Percentiles rank a stretch among this genome's conserved stretches.
These are phyloP conservation scores for Limosa lapponica DNA, from an alignment of 2,797 vertebrate species.

Conservation along the genomic window DNA sequence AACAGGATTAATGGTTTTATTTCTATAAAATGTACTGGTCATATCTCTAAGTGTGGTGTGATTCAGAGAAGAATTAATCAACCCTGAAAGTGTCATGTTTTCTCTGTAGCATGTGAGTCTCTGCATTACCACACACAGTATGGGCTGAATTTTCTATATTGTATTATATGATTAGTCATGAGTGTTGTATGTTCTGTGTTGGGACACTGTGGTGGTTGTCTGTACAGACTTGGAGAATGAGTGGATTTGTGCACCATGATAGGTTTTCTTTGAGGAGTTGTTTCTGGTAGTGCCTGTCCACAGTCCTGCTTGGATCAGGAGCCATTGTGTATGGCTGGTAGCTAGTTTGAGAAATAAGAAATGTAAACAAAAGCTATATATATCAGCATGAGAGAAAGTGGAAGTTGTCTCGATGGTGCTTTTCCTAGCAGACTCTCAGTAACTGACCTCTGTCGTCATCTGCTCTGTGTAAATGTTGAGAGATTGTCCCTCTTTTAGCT, in stretches of 20 bases:
- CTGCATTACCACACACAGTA: neutral
- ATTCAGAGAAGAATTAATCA: neutral
- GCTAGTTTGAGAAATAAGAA: neutral
- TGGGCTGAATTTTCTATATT: neutral
- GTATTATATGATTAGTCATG: accelerated
- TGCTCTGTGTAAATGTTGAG: neutral
- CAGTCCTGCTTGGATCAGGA: neutral
- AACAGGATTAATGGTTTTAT: neutral
- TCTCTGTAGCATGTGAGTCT: neutral
- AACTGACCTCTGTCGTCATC: neutral
- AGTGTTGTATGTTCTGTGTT: neutral
- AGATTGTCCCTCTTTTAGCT: neutral
- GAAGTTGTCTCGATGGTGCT: neutral
- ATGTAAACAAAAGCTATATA: neutral
- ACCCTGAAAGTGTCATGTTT: neutral
- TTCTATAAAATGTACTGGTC: neutral
- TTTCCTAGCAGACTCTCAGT: neutral
- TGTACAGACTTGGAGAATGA: accelerated
- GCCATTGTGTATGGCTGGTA: neutral
- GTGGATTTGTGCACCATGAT: accelerated
- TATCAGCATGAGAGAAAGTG: neutral
- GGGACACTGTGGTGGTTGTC: neutral
- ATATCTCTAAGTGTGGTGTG: neutral
- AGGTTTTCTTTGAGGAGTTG: neutral
- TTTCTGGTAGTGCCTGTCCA: neutral